Evolutionary conservation across 2,113 vertebrate species (phyloP), one percentile per base, ranked within the genome.

Genomic region (Scartelaos histophorus): DNA sequence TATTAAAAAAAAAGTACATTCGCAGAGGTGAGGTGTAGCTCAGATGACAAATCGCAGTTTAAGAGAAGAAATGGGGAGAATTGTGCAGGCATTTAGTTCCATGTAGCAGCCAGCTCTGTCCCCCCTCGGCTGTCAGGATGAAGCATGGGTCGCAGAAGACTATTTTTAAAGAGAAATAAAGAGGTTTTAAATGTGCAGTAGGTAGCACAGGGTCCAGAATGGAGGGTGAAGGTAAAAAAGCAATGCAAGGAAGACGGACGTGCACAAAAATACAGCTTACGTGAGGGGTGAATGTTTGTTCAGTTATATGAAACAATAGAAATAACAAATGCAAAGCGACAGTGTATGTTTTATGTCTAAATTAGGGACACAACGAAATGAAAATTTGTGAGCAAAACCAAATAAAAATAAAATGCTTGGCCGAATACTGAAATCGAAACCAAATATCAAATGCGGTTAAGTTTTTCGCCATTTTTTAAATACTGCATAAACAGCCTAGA

Each of bases 151-250:
- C 4, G 24, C 7, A 25, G 58, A 61, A 61, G 58, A 34, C 58
- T 61, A 61, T 61, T 61, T 60, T 34, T 34, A 61, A 61, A 25
- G 16, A 61, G 34, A 61, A 61, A 61, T 61, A 61, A 34, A 61
- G 58, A 17, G 15, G 58, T 61, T 61, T 61, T 61, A 34, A 34
- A 17, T 34, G 58, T 60, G 24, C 54, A 60, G 16, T 60, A 25
- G 34, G 58, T 17, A 35, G 58, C 13, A 16, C 13, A 17, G 25
- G 58, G 24, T 25, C 58, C 58, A 16, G 29, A 17, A 61, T 61
- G 25, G 58, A 17, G 58, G 58, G 15, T 61, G 16, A 19, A 34
- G 25, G 34, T 5, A 9, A 25, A 29, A 22, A 61, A 34, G 57
- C 12, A 58, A 24, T 6, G 56, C 12, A 29, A 29, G 5, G 24